Conservation (phyloP, 2,113 vertebrate genomes). For the Neofelis nebulosa region DNA sequence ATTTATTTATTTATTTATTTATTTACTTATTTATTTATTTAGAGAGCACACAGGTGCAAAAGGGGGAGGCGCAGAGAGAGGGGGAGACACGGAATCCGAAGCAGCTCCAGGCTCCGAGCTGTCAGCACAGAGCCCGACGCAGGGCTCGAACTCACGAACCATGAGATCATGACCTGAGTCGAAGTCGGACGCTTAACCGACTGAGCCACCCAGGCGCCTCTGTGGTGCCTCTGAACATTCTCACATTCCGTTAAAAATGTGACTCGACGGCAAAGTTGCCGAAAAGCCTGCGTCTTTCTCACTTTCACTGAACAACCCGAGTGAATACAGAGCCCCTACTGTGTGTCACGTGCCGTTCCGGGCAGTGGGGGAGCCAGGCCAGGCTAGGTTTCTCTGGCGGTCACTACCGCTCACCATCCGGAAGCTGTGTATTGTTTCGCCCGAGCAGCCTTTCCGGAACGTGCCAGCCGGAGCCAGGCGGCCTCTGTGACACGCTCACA, state of each 20-base stretch:
- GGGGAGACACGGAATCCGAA: no score
- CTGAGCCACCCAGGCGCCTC: no score
- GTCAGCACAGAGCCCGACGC: no score
- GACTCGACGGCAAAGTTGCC: neutral
- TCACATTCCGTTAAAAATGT: neutral
- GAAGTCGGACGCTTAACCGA: no score
- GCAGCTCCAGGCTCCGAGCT: no score
- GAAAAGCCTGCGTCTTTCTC: neutral
- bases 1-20: no score
- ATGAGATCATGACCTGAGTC: no score
- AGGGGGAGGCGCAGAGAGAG: no score
- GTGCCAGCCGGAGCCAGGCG: no score
- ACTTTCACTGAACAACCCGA: neutral
- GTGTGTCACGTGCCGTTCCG: rapidly evolving
- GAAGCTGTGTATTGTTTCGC: neutral
- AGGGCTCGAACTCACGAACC: no score
- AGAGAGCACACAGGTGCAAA: no score
- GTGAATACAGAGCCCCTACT: neutral
- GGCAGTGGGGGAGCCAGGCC: rapidly evolving
- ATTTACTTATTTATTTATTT: no score
- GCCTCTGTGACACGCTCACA: rapidly evolving
- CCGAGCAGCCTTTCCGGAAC: neutral
- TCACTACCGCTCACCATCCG: neutral
- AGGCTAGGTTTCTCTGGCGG: rapidly evolving
- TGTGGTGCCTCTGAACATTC: neutral